Evolutionary conservation across 1,140 invertebrate genomes (phyloP), one percentile per base, ranked within the genome.

Genomic region (Homarus americanus): DNA sequence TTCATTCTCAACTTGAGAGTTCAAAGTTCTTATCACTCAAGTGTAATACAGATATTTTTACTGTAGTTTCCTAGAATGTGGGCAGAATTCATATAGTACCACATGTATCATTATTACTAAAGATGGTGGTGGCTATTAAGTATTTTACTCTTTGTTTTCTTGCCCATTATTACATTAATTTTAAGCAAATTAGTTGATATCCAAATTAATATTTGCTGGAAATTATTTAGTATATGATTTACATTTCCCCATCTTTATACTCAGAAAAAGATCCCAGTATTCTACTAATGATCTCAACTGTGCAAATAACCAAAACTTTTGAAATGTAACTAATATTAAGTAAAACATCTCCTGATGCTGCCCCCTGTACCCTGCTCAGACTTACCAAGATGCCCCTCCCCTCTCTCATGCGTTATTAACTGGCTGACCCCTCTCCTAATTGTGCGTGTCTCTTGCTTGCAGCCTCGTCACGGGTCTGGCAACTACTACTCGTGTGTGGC

Each of bases 401-500:
- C 63, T 63, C 32, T 24, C 32, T 82, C 28, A 38, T 44, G 40
- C 38, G 38, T 36, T 15, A 32, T 10, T 20, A 20, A 63, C 28
- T 36, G 9, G 12, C 20, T 24, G 17, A 38, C 58, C 36, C 28
- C 28, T 69, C 20, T 44, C n/a, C 58, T 86, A 86, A 80, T 86
- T 72, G 40, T 28, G 44, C 44, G 32, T 80, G 28, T 85, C 63
- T 78, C 79, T 89, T 85, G 84, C 49, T 90, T 89, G 20, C 92
- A 93, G 91, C 89, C 92, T 44, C 90, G 92, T 44, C 92, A 93
- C 66, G 92, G 92, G 32, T 93, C 92, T 83, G 92, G 92, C 73
- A 93, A 93, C 83, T 93, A 93, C 87, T 93, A 93, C 76, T 92
- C 91, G n/a, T 93, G 92, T 84, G 92, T 93, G 41, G 87, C 90